Conservation (phyloP, 2,797 vertebrate species). For the Sorex maritimensis region DNA sequence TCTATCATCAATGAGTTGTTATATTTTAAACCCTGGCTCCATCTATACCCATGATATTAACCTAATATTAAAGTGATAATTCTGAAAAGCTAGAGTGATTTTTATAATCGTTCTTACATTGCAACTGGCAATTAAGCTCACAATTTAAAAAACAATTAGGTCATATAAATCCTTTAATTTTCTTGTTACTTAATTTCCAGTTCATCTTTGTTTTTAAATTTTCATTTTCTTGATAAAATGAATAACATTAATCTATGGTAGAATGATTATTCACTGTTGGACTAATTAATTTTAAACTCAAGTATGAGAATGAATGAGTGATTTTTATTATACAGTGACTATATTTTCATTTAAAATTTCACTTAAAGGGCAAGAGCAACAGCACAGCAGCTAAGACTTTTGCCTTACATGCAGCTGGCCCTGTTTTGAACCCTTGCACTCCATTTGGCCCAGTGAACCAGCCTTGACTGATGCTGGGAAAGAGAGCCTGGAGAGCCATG, state of each 20-base stretch:
- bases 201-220: conserved; percentile 61
- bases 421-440: no score
- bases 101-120: not conserved
- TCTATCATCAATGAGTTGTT: not conserved
- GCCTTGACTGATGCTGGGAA: no score
- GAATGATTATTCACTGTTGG: not conserved
- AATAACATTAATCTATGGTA: conserved; percentile 13
- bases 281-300: conserved; percentile 73
- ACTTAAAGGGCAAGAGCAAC: no score
- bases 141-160: not conserved
- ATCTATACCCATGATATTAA: not conserved
- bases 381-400: no score
- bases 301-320: conserved; percentile 49
- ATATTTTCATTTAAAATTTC: conserved; percentile 20
- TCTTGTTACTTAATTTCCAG: conserved; percentile 29
- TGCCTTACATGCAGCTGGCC: no score
- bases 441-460: no score
- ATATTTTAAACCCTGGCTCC: not conserved
- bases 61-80: conserved; percentile 35
- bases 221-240: conserved; percentile 66
- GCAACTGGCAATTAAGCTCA: not conserved
- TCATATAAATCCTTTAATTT: conserved; percentile 14
- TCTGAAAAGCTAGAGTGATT: conserved; percentile 35
- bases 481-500: no score
- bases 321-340: conserved; percentile 13